Evolutionary conservation across 1,140 invertebrate species (phyloP).

Genomic region (Saccostrea glomerata): DNA sequence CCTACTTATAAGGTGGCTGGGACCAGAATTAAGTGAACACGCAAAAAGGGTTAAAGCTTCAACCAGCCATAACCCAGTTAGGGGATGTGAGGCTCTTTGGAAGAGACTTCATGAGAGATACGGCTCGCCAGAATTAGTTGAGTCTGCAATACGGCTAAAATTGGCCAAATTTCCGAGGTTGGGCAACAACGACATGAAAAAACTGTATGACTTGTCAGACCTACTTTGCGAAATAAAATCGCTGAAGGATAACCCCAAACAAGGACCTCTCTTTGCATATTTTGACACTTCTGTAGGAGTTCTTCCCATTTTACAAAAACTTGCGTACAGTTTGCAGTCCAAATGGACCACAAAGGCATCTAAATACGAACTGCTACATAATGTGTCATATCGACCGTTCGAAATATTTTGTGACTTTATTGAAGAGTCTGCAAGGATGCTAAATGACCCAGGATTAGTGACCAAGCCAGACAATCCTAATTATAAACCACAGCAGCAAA

Average conservation of each 20-base stretch:
- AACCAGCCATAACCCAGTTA: no score
- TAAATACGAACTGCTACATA: conserved; percentile 44
- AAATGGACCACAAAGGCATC: conserved; percentile 51
- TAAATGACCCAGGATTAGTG: conserved; percentile 55
- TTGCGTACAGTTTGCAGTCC: no score
- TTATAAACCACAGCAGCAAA: neutral
- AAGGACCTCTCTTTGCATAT: conserved; percentile 48
- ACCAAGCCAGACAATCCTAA: neutral
- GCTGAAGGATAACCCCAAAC: conserved; percentile 50
- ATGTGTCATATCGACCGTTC: conserved; percentile 55
- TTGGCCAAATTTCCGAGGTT: no score
- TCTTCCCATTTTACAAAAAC: conserved; percentile 50
- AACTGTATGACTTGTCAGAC: conserved; percentile 51
- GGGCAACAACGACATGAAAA: no score
- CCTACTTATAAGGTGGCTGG: no score
- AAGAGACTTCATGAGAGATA: neutral
- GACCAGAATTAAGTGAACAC: no score
- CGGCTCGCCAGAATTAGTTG: no score
- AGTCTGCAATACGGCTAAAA: no score
- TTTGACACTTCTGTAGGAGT: conserved; percentile 58
- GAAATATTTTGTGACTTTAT: conserved; percentile 45
- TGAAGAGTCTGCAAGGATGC: conserved; percentile 3
- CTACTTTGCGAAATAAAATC: conserved; percentile 50
- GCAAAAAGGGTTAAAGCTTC: no score
- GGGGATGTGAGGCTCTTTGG: no score